A percentile compares a stretch with the other conserved stretches of the same genome.
These are phyloP conservation scores for Drosophila vallismaia DNA, from an alignment of 2,888 invertebrate species.

Conservation along the genomic window DNA sequence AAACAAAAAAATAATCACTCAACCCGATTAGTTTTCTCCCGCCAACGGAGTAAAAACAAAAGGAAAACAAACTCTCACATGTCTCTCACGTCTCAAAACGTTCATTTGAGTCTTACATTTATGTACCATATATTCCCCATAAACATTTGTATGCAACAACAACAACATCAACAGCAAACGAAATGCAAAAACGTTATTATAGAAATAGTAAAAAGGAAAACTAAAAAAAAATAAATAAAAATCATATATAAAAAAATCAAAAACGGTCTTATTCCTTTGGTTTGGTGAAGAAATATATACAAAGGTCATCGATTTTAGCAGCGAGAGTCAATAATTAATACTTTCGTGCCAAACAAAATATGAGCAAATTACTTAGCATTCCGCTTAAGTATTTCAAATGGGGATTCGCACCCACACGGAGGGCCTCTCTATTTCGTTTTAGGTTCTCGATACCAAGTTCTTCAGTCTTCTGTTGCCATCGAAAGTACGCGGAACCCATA, in stretches of 20 bases:
- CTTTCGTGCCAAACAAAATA: constrained; percentile 2
- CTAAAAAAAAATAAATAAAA: constrained; percentile 69
- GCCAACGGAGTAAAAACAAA: constrained; percentile 21
- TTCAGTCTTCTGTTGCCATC: constrained; percentile 54
- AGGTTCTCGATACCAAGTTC: constrained; percentile 27
- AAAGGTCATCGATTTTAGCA: constrained; percentile 55
- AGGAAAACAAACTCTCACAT: constrained; percentile 67
- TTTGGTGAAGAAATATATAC: constrained; percentile 1
- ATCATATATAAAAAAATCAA: constrained; percentile 52
- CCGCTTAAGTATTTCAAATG: constrained; percentile 56
- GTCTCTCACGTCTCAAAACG: constrained; percentile 74
- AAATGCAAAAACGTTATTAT: constrained; percentile 71
- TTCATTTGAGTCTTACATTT: constrained; percentile 61
- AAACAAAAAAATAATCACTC: constrained; percentile 59
- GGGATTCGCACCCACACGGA: constrained; percentile 26
- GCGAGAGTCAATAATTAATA: constrained; percentile 14
- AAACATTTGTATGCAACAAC: constrained; percentile 56
- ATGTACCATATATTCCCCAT: constrained; percentile 53
- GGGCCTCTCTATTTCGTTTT: constrained; percentile 23
- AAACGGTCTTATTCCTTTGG: background rate
- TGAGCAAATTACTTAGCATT: constrained; percentile 50
- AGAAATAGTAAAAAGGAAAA: constrained; percentile 65
- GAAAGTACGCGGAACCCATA: constrained; percentile 59
- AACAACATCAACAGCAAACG: constrained; percentile 55
- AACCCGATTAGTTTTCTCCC: constrained; percentile 28